Conservation (phyloP, 2,888 invertebrate genomes). For the Falcaria lacertinaria region DNA sequence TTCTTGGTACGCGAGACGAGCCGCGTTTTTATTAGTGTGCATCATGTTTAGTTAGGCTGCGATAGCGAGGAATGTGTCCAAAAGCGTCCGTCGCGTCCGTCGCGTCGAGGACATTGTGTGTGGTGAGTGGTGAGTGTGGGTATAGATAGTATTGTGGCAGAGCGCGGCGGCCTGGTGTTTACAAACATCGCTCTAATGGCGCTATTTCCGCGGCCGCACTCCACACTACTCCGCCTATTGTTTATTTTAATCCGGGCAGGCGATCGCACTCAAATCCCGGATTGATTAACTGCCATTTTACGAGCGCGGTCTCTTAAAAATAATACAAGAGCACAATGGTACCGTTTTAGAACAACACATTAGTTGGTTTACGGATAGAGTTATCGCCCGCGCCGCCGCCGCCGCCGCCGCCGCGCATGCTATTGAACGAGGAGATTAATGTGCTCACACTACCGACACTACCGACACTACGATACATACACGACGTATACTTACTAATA, state of each 20-base stretch:
- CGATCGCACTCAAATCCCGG: constrained; percentile 22
- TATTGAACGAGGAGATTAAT: too few relatives aligned
- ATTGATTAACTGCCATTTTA: constrained; percentile 42
- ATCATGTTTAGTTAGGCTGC: constrained; percentile 41
- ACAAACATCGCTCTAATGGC: constrained; percentile 64
- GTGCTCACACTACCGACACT: neutral
- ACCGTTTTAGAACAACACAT: constrained; percentile 30
- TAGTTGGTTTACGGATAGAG: constrained; percentile 17
- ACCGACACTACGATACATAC: too few relatives aligned
- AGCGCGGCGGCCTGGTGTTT: constrained; percentile 39
- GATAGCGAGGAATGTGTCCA: constrained; percentile 47
- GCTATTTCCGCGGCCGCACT: constrained; percentile 43
- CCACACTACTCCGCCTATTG: constrained; percentile 25
- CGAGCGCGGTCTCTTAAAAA: constrained; percentile 26
- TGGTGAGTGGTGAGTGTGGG: too few relatives aligned
- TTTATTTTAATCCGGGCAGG: constrained; percentile 33
- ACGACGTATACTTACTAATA: too few relatives aligned
- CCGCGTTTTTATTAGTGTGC: constrained; percentile 35
- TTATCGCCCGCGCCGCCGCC: neutral
- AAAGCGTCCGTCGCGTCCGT: constrained; percentile 23
- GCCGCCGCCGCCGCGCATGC: neutral
- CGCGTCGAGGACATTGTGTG: constrained; percentile 9
- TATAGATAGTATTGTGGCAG: neutral
- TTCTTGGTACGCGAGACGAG: constrained; percentile 27
- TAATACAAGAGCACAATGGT: constrained; percentile 17